These are phyloP conservation scores for Drosophila leonis DNA, from an alignment of 2,888 invertebrate species.

Conservation along the genomic window DNA sequence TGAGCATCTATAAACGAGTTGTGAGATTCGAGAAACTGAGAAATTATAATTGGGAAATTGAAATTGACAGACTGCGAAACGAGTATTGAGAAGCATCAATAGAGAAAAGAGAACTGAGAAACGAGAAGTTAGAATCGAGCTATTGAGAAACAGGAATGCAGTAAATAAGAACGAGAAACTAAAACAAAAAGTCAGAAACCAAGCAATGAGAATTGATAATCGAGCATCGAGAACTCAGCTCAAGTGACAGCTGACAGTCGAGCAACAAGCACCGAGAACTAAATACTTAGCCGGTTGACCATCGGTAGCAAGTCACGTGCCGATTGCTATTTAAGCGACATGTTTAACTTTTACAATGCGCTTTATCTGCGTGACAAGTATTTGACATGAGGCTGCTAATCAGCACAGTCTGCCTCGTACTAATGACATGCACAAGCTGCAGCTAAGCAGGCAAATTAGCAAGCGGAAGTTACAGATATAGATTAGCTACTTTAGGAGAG, in stretches of 20 bases:
- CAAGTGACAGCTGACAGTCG: background rate
- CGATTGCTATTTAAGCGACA: constrained; percentile 35
- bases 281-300: background rate
- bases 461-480: background rate
- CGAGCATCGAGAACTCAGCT: background rate
- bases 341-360: constrained; percentile 17
- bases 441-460: constrained; percentile 16
- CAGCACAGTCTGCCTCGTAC: constrained; percentile 17
- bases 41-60: background rate
- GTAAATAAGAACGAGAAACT: too few species aligned
- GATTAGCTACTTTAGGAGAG: background rate
- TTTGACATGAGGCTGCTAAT: constrained; percentile 35
- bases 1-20: background rate
- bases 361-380: constrained; percentile 12
- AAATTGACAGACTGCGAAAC: background rate
- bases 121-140: background rate
- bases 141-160: background rate
- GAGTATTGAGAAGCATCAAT: background rate
- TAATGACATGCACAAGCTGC: constrained; percentile 38
- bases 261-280: background rate
- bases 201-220: background rate
- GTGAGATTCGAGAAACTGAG: background rate
- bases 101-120: too few species aligned
- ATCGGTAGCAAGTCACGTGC: constrained; percentile 47
- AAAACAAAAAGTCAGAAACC: too few species aligned